Evolutionary conservation across 1,140 invertebrate species (phyloP).

Genomic region (Lepidurus arcticus): DNA sequence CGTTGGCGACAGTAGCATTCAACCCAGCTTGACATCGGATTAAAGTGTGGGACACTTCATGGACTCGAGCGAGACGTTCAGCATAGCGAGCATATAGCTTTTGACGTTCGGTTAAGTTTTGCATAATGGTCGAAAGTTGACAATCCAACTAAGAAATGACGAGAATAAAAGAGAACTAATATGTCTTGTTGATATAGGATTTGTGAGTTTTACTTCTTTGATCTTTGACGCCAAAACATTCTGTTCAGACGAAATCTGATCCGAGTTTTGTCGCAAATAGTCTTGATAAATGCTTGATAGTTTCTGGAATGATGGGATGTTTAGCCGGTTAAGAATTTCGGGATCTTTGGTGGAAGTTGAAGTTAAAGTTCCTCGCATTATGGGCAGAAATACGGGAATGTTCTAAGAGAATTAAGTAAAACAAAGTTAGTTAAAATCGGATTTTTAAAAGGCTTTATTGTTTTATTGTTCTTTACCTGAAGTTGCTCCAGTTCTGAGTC

Average conservation of each 20-base stretch:
- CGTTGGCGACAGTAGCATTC: constrained; percentile 74
- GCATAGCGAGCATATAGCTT: constrained; percentile 74
- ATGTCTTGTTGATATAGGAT: background rate
- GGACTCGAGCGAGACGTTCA: constrained; percentile 73
- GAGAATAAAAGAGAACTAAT: constrained; percentile 24
- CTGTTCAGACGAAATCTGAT: constrained; percentile 66
- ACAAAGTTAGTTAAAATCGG: constrained; percentile 36
- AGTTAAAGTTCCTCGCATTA: constrained; percentile 81
- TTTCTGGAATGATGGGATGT: constrained; percentile 55
- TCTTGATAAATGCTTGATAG: constrained; percentile 67
- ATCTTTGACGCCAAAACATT: constrained; percentile 61
- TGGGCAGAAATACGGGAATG: constrained; percentile 87
- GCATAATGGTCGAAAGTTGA: constrained; percentile 63
- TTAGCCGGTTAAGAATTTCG: constrained; percentile 76
- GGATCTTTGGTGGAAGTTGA: constrained; percentile 76
- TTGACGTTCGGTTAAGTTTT: constrained; percentile 67
- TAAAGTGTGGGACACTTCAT: constrained; percentile 68
- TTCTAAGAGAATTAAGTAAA: constrained; percentile 46
- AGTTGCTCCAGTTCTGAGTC: constrained; percentile 30
- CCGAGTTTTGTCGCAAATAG: constrained; percentile 63
- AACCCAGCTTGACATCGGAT: constrained; percentile 73
- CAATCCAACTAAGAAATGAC: constrained; percentile 57
- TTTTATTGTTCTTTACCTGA: constrained; percentile 17
- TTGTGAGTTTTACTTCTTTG: constrained; percentile 57
- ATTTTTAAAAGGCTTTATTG: constrained; percentile 11